These are phyloP conservation scores for Acanthurus leucopareius DNA, from an alignment of 2,797 vertebrate species.

Conservation along the genomic window DNA sequence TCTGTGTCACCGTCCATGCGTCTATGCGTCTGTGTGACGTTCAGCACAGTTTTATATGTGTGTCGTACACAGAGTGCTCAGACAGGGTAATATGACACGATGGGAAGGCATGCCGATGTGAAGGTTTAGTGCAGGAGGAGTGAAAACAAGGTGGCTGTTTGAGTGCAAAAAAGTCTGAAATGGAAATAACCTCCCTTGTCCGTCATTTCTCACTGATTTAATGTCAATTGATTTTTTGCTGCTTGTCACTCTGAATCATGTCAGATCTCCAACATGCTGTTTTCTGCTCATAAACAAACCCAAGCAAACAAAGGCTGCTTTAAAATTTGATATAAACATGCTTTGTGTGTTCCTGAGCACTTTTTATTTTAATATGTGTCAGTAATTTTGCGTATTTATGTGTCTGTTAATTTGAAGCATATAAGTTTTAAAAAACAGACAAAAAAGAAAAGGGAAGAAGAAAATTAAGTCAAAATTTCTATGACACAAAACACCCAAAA, in stretches of 20 bases:
- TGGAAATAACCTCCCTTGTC: neutral
- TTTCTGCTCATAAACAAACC: constrained; percentile 33
- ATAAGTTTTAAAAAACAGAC: neutral
- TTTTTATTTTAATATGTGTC: neutral
- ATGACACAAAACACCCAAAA: too few relatives aligned
- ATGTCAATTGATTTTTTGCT: neutral
- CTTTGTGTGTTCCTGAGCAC: neutral
- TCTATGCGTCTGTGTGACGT: constrained; percentile 17
- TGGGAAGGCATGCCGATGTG: constrained; percentile 33
- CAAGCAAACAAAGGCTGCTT: constrained; percentile 23
- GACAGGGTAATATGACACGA: constrained; percentile 54
- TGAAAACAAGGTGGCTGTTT: constrained; percentile 30
- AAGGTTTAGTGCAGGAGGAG: neutral
- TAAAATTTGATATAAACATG: neutral
- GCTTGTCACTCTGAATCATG: neutral
- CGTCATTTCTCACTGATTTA: neutral
- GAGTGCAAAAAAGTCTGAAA: constrained; percentile 13
- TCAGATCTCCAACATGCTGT: constrained; percentile 9
- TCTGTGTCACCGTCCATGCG: constrained; percentile 43
- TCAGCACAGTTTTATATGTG: constrained; percentile 20
- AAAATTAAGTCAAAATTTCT: neutral
- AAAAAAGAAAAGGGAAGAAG: neutral
- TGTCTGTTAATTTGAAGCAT: too few relatives aligned
- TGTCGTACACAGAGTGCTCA: constrained; percentile 35
- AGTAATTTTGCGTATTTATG: neutral